Evolutionary conservation across 2,888 invertebrate genomes (phyloP).

Genomic region (Liodrosophila aerea): DNA sequence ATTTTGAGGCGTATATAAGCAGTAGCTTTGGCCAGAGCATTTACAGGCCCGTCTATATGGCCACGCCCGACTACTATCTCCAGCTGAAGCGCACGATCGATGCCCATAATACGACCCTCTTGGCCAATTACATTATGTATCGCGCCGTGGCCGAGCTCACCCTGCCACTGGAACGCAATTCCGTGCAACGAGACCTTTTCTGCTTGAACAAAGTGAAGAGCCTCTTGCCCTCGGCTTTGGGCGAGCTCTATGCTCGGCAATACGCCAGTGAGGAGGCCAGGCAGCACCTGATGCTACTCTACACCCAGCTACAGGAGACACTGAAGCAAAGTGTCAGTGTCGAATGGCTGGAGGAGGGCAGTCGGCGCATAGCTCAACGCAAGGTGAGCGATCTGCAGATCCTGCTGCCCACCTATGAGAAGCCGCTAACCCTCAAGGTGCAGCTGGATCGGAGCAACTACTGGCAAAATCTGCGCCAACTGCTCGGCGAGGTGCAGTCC

Average conservation of each 20-base stretch:
- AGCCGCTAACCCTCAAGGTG: slow-evolving; percentile 28
- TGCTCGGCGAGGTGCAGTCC: slow-evolving; percentile 49
- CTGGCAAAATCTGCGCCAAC: slow-evolving; percentile 73
- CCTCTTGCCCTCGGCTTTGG: slow-evolving; percentile 71
- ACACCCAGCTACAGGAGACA: slow-evolving; percentile 49
- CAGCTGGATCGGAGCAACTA: slow-evolving; percentile 62
- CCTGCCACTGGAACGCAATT: slow-evolving; percentile 45
- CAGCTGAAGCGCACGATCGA: slow-evolving; percentile 68
- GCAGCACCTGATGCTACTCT: slow-evolving; percentile 58
- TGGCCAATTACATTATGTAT: slow-evolving; percentile 81
- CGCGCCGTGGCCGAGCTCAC: slow-evolving; percentile 63
- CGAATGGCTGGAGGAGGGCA: slow-evolving; percentile 75
- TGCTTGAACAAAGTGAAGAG: slow-evolving; percentile 63
- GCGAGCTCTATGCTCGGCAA: slow-evolving; percentile 74
- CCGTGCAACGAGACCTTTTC: slow-evolving; percentile 33
- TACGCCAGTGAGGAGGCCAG: slow-evolving; percentile 47
- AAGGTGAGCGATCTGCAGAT: slow-evolving; percentile 63
- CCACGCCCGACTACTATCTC: slow-evolving; percentile 67
- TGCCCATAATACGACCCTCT: slow-evolving; percentile 56
- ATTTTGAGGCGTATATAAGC: slow-evolving; percentile 69
- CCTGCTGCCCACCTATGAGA: slow-evolving; percentile 47
- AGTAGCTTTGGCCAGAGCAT: slow-evolving; percentile 62
- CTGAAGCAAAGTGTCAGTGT: slow-evolving; percentile 57
- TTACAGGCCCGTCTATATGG: slow-evolving; percentile 76
- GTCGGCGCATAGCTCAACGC: slow-evolving; percentile 66